Conservation (phyloP, 37 sponge, comb jelly and placozoan species). For the Geodia barretti region DNA sequence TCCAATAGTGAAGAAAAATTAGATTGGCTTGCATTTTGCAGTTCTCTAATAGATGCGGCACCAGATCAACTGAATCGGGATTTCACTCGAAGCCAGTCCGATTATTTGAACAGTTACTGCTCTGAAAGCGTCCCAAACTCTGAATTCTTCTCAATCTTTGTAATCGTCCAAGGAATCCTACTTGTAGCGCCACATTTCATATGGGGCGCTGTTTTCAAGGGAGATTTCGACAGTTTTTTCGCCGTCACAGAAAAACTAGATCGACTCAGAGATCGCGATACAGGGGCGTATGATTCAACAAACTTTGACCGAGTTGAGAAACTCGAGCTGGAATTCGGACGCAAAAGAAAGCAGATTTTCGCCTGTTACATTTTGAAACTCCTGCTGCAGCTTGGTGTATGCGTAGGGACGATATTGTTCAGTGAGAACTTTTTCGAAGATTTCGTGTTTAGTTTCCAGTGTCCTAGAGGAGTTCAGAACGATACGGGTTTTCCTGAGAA, state of each 20-base stretch:
- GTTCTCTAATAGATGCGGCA: no score
- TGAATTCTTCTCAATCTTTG: slow-evolving; percentile 28
- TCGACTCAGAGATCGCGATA: slow-evolving; percentile 31
- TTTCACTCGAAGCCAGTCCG: slow-evolving; percentile 9
- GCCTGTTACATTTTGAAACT: slow-evolving; percentile 30
- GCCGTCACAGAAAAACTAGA: slow-evolving; percentile 23
- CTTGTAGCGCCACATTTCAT: slow-evolving; percentile 49
- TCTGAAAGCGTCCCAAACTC: slow-evolving; percentile 25
- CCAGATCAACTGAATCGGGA: neutral
- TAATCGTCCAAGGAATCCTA: slow-evolving; percentile 39
- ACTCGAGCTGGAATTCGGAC: slow-evolving; percentile 12
- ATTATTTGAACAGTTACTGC: slow-evolving; percentile 46
- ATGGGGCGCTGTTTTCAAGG: slow-evolving; percentile 30
- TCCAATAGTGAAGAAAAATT: no score
- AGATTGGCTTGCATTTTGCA: no score
- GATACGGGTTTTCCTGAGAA: neutral
- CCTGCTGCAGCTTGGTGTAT: slow-evolving; percentile 13
- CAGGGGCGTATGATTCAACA: slow-evolving; percentile 35
- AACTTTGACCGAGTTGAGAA: slow-evolving; percentile 46
- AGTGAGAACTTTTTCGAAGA: slow-evolving; percentile 17
- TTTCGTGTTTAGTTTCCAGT: slow-evolving; percentile 14
- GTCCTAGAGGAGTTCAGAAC: neutral
- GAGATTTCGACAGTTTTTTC: slow-evolving; percentile 49
- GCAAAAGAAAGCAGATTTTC: slow-evolving; percentile 10
- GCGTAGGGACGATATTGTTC: slow-evolving; percentile 4